Conservation (phyloP, 2,888 invertebrate species). For the Arrhopalites spinosus region DNA sequence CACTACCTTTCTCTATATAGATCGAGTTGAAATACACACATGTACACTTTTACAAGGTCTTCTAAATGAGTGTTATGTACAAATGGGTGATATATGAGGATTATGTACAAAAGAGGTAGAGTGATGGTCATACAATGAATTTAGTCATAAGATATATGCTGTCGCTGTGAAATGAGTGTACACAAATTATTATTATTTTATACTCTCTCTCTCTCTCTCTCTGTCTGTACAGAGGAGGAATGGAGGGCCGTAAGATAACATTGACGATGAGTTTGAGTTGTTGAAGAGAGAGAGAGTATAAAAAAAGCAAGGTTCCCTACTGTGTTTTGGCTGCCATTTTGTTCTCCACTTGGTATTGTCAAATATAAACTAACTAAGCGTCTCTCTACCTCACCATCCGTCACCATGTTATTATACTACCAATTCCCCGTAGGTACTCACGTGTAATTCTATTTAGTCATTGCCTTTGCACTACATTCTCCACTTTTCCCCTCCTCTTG, state of each 20-base stretch:
- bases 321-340: slow-evolving; percentile 34
- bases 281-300: slow-evolving; percentile 24
- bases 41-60: no score
- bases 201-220: no score
- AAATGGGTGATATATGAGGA: not conserved
- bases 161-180: no score
- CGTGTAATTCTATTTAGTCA: not conserved
- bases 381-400: slow-evolving; percentile 11
- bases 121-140: not conserved
- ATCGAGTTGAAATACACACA: no score
- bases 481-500: not conserved
- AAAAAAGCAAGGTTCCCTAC: slow-evolving; percentile 14
- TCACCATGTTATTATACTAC: slow-evolving; percentile 11
- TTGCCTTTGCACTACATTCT: not conserved
- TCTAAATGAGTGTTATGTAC: no score
- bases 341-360: slow-evolving; percentile 24
- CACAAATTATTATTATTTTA: no score
- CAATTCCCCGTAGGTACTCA: slow-evolving; percentile 6
- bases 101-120: not conserved
- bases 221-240: no score
- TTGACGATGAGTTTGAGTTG: slow-evolving; percentile 14
- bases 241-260: no score
- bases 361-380: slow-evolving; percentile 3
- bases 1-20: no score
- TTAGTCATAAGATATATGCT: no score